Conservation (phyloP, 2,797 vertebrate genomes). For the Pelochelys cantorii region DNA sequence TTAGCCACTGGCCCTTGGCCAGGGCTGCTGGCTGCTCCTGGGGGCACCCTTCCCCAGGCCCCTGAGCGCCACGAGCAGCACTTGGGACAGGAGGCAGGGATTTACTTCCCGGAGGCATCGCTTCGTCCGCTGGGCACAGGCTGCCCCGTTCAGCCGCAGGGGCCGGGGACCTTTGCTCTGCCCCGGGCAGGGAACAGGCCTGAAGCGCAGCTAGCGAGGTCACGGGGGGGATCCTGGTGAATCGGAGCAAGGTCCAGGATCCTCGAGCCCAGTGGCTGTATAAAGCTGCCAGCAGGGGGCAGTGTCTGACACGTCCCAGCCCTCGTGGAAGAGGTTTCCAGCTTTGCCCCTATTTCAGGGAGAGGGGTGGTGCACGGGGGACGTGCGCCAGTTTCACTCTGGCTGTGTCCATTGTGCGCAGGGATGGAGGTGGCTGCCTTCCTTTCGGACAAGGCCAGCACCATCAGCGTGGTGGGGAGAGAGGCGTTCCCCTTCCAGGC, state of each 20-base stretch:
- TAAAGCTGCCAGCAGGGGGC: slow-evolving; percentile 23
- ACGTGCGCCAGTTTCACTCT: slow-evolving; percentile 42
- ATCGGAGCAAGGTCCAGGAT: too few species aligned
- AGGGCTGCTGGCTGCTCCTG: background rate
- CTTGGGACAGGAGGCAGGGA: background rate
- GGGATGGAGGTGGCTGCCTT: slow-evolving; percentile 91
- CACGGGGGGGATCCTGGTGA: background rate
- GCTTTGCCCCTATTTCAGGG: background rate
- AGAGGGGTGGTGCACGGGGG: background rate
- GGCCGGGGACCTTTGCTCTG: background rate
- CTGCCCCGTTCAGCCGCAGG: background rate
- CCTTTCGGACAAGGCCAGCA: slow-evolving; percentile 85
- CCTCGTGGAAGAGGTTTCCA: slow-evolving; percentile 20
- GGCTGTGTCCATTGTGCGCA: slow-evolving; percentile 57
- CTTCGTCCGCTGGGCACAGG: background rate
- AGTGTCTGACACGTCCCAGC: background rate
- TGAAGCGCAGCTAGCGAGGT: background rate
- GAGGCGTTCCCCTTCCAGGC: slow-evolving; percentile 81
- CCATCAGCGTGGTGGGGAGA: slow-evolving; percentile 83
- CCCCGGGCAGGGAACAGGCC: background rate
- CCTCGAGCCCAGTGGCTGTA: background rate
- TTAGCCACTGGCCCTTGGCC: background rate
- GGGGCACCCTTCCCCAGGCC: too few species aligned
- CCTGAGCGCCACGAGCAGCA: background rate
- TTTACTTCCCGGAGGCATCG: background rate